phyloP scores from a whole-genome alignment of 2,888 invertebrate genomes.

The Euzophera pinguis region DNA sequence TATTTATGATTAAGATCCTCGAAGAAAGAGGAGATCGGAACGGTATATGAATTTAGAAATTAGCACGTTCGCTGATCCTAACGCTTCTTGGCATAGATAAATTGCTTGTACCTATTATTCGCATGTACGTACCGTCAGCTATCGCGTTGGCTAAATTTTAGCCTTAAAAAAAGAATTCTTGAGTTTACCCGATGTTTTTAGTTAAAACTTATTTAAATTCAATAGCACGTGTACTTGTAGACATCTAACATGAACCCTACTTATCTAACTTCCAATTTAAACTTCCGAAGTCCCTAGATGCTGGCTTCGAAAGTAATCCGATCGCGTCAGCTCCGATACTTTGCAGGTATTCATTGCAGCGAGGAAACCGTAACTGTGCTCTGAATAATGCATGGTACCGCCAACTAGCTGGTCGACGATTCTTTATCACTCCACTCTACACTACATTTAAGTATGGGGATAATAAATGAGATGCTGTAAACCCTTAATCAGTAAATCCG shows the following conservation, averaged over 20 bases:
- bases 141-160: no score
- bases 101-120: no score
- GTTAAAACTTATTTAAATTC: neutral
- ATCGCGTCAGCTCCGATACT: slow-evolving; percentile 8
- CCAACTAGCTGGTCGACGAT: slow-evolving; percentile 27
- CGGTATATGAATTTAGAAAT: no score
- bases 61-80: no score
- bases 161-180: no score
- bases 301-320: neutral
- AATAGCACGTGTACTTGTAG: neutral
- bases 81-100: no score
- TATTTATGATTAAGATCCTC: no score
- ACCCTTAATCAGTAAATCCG: no score
- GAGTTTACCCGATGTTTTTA: no score
- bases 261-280: neutral
- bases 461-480: no score
- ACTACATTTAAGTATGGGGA: neutral
- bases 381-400: slow-evolving; percentile 36
- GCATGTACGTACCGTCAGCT: no score
- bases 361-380: slow-evolving; percentile 32
- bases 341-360: slow-evolving; percentile 31
- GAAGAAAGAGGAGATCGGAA: no score
- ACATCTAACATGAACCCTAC: neutral
- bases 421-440: slow-evolving; percentile 10
- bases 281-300: neutral